Evolutionary conservation across 2,888 invertebrate species (phyloP).

Genomic region (Serrognathus titanus): DNA sequence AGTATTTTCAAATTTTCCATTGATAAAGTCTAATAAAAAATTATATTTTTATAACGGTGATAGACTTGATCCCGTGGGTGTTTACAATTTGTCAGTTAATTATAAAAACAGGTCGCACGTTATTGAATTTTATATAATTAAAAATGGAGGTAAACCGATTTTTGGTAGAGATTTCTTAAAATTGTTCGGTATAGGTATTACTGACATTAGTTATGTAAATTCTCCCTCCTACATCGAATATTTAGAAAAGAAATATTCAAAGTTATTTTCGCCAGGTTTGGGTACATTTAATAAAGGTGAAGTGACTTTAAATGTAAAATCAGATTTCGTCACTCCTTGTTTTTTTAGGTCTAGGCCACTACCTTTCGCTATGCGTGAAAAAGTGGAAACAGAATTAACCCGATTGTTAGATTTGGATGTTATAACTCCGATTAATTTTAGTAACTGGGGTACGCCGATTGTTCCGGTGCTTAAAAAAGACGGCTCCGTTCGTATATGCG

Average conservation of each 20-base stretch:
- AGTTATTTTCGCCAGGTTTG: neutral
- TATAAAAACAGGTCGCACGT: neutral
- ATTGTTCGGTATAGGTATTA: neutral
- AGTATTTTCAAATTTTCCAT: neutral
- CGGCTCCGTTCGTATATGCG: conserved; percentile 28
- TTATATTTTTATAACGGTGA: neutral
- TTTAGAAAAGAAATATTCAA: neutral
- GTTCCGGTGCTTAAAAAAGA: conserved; percentile 25
- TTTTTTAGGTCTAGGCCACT: neutral
- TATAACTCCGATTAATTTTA: conserved; percentile 7
- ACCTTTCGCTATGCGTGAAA: neutral
- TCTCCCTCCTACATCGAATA: neutral
- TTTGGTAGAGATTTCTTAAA: too few relatives aligned
- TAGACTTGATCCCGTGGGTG: too few relatives aligned
- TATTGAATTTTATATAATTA: neutral
- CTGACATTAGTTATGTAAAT: neutral
- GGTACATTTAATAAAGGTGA: neutral
- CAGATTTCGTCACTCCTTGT: neutral
- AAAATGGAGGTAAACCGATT: too few relatives aligned
- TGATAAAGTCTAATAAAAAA: neutral
- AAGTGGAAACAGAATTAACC: conserved; percentile 9
- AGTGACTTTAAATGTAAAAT: neutral
- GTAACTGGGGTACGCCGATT: conserved; percentile 24
- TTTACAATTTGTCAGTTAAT: neutral
- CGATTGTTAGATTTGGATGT: conserved; percentile 5